Percentiles rank a stretch among this genome's conserved stretches.
phyloP scores from a whole-genome alignment of 2,797 vertebrate species.

The Hozukius guyotensis region DNA sequence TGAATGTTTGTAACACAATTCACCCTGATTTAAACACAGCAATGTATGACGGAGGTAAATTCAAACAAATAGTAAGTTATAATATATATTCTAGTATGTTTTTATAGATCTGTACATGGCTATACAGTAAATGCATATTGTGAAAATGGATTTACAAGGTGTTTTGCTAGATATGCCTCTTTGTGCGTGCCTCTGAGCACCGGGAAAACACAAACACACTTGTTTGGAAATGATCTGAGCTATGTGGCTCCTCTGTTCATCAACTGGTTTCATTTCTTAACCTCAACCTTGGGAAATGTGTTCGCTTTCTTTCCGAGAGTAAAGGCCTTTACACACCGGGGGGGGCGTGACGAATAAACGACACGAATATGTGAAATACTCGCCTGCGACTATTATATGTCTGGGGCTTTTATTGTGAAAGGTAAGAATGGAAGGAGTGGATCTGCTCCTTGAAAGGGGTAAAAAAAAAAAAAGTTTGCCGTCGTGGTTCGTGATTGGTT shows the following conservation, averaged over 20 bases:
- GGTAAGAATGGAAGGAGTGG: too few species aligned
- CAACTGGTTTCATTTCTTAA: neutral
- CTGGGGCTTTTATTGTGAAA: too few species aligned
- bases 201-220: neutral
- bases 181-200: neutral
- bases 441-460: too few species aligned
- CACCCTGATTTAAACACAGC: neutral
- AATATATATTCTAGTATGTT: neutral
- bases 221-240: neutral
- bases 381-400: too few species aligned
- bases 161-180: neutral
- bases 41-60: neutral
- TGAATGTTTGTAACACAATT: neutral
- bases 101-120: neutral
- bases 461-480: too few species aligned
- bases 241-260: neutral
- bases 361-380: too few species aligned
- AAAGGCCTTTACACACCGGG: too few species aligned
- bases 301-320: neutral
- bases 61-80: neutral
- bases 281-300: neutral
- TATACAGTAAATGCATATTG: neutral
- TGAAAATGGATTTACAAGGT: neutral
- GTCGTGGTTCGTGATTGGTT: too few species aligned
- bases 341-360: too few species aligned